A percentile compares a stretch with the other conserved stretches of the same genome.
These are phyloP conservation scores for Dendrocopos noguchii DNA, from an alignment of 2,113 vertebrate genomes.

Conservation along the genomic window DNA sequence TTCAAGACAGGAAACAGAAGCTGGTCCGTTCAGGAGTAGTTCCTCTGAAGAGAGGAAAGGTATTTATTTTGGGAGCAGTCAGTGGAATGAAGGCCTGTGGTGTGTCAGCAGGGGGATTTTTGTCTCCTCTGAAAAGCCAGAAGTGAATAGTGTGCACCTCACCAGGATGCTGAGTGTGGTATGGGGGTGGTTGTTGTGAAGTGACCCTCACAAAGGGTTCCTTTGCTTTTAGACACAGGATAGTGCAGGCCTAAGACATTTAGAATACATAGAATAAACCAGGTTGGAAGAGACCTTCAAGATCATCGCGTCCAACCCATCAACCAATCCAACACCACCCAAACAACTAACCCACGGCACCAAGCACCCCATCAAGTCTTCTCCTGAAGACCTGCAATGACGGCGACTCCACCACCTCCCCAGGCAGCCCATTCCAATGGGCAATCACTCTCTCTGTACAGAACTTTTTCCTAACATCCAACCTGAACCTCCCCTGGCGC, in stretches of 20 bases:
- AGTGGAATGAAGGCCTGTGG: neutral
- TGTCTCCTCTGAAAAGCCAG: neutral
- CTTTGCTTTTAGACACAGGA: neutral
- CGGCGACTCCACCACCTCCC: too few relatives aligned
- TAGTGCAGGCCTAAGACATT: neutral
- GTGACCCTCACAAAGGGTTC: neutral
- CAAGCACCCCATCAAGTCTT: too few relatives aligned
- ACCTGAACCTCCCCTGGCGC: too few relatives aligned
- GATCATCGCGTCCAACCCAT: too few relatives aligned
- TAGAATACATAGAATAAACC: too few relatives aligned
- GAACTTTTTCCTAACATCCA: too few relatives aligned
- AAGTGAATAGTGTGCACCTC: accelerated
- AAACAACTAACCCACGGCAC: too few relatives aligned
- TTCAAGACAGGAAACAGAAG: conserved; percentile 2
- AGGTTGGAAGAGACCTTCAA: too few relatives aligned
- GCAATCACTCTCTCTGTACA: too few relatives aligned
- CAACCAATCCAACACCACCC: too few relatives aligned
- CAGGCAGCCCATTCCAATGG: too few relatives aligned
- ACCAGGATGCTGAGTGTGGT: neutral
- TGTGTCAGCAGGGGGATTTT: neutral
- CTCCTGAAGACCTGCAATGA: too few relatives aligned
- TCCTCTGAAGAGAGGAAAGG: neutral
- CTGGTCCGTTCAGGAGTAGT: neutral
- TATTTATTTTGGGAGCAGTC: neutral
- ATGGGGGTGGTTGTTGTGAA: neutral